Evolutionary conservation across 2,888 invertebrate genomes (phyloP), one percentile per base, ranked within the genome.

Genomic region (Ophion obscuratus): DNA sequence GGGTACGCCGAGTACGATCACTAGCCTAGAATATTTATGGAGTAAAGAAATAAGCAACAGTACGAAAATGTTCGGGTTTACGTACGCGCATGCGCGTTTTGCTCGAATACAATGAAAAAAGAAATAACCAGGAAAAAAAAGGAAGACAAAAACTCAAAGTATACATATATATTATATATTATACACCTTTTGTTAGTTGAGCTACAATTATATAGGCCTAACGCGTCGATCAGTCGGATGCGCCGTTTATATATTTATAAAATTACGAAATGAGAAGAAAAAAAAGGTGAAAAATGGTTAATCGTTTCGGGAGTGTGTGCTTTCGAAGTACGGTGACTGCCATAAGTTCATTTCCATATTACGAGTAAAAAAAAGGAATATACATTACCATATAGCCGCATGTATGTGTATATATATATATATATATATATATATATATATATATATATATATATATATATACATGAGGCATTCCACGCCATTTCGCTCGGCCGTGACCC

Each of bases 171-270:
- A 77, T 77, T 76, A 73, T 73, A 73, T 79, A 85, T 78, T 59
- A 75, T 75, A 67, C 82, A 85, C 80, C 85, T 85, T 85, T 83
- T 83, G 83, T 80, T 83, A 85, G 82, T 73, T 76, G 76, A 85
- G 75, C 83, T 80, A 71, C 73, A 81, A 74, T 44, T 80, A 76
- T 76, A 85, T 80, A 83, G 85, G 85, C 85, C 83, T 85, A 83
- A 85, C 71, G 79, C 73, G 83, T 85, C 83, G 83, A 64, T 80
- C 82, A 80, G 74, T 83, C 80, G 73, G 80, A 74, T 85, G 83
- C 80, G 74, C 83, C 85, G 68, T 85, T 85, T 85, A 83, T 85
- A 85, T 83, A 83, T 85, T 85, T 85, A 85, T 85, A 85, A 86
- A 86, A 86, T 81, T 73, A 86, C 77, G 9, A 61, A 24, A 68